phyloP scores from a whole-genome alignment of 2,113 vertebrate genomes.

The Oncorhynchus gorbuscha region DNA sequence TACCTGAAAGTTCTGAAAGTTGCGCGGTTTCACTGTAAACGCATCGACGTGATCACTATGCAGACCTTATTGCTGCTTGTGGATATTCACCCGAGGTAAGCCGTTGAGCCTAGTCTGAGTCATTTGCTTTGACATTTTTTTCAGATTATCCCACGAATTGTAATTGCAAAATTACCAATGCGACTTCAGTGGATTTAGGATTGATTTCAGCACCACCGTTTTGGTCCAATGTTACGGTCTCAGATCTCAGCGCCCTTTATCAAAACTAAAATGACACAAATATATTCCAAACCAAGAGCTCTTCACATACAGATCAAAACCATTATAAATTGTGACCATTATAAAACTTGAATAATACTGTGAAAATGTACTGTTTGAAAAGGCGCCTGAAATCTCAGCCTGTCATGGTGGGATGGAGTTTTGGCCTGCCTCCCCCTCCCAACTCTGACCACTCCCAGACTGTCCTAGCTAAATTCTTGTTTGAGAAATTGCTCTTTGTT shows the following conservation, averaged over 20 bases:
- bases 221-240: background rate
- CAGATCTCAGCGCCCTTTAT: background rate
- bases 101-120: background rate
- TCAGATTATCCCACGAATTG: too few species aligned
- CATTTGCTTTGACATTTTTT: background rate
- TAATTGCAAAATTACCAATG: too few species aligned
- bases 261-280: background rate
- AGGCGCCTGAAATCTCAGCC: too few species aligned
- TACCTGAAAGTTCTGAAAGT: constrained; percentile 97
- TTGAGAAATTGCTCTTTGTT: too few species aligned
- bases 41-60: constrained; percentile 99
- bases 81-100: constrained; percentile 98
- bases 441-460: too few species aligned
- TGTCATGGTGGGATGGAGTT: too few species aligned
- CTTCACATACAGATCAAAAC: background rate
- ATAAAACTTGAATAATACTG: too few species aligned
- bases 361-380: too few species aligned
- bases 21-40: constrained; percentile 94
- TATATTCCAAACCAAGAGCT: background rate
- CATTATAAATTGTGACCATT: background rate
- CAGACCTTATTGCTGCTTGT: constrained; percentile 95
- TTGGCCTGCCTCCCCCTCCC: too few species aligned
- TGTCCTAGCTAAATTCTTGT: too few species aligned
- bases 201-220: background rate
- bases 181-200: background rate